Evolutionary conservation across 2,797 vertebrate genomes (phyloP).

Genomic region (Hippopotamyrus pictus): DNA sequence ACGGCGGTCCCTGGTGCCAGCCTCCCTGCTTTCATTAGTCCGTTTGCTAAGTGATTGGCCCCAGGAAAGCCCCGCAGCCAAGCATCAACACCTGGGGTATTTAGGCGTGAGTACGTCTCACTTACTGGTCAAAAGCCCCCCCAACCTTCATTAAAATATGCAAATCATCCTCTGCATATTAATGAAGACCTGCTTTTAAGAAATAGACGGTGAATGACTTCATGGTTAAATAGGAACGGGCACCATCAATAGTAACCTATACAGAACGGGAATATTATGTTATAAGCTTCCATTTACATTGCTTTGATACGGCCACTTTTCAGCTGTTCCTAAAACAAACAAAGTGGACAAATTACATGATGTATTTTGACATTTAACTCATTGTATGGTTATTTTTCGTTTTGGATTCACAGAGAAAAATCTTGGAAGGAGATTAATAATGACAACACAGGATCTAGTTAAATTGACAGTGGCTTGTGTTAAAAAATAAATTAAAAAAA

Average conservation of each 20-base stretch:
- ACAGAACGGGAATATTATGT: not conserved
- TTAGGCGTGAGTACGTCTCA: not conserved
- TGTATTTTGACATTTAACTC: conserved; percentile 9
- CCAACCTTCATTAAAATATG: not conserved
- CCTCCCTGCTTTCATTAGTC: conserved; percentile 67
- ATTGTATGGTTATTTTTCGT: conserved; percentile 17
- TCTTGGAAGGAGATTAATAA: conserved; percentile 31
- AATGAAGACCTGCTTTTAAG: not conserved
- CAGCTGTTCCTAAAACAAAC: conserved; percentile 1
- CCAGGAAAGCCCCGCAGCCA: conserved; percentile 63
- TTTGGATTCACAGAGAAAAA: not conserved
- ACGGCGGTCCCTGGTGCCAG: conserved; percentile 62
- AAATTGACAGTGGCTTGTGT: conserved; percentile 48
- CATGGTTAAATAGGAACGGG: not conserved
- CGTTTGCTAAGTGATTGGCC: conserved; percentile 71
- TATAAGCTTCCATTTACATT: not conserved
- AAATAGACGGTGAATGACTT: not conserved
- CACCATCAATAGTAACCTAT: not conserved
- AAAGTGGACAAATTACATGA: not conserved
- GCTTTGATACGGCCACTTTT: conserved; percentile 1
- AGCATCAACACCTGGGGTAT: conserved; percentile 10
- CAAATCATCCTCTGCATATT: not conserved
- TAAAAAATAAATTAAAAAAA: conserved; percentile 42
- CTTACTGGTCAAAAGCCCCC: not conserved
- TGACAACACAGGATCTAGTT: conserved; percentile 41